phyloP scores from a whole-genome alignment of 2,113 vertebrate genomes.

The Plestiodon gilberti region DNA sequence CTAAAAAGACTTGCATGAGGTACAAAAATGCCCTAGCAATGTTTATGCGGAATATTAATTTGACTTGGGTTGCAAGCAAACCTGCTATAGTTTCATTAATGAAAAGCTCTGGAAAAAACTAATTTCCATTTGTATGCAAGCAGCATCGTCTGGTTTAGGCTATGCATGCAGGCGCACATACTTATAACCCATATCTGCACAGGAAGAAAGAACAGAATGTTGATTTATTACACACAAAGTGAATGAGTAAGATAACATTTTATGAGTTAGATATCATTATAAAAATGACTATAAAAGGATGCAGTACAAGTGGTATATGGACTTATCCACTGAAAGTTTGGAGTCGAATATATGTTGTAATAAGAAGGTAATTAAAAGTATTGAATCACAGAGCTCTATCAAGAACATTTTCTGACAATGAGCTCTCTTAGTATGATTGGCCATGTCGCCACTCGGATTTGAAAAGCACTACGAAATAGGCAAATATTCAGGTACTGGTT shows the following conservation, averaged over 20 bases:
- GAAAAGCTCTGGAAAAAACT: slow-evolving; percentile 72
- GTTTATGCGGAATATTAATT: slow-evolving; percentile 74
- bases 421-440: slow-evolving; percentile 45
- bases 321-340: slow-evolving; percentile 73
- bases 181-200: slow-evolving; percentile 61
- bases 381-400: slow-evolving; percentile 67
- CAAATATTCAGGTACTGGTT: slow-evolving; percentile 34
- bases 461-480: slow-evolving; percentile 44
- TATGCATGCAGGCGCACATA: slow-evolving; percentile 62
- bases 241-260: slow-evolving; percentile 82
- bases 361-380: slow-evolving; percentile 81
- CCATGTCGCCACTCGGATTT: slow-evolving; percentile 26
- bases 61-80: slow-evolving; percentile 65
- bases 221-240: slow-evolving; percentile 81
- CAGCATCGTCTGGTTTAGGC: slow-evolving; percentile 65
- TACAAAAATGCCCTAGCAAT: slow-evolving; percentile 53
- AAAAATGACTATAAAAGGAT: slow-evolving; percentile 77
- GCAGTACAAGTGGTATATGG: slow-evolving; percentile 69
- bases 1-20: slow-evolving; percentile 24
- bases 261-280: slow-evolving; percentile 79
- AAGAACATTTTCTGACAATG: slow-evolving; percentile 62
- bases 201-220: slow-evolving; percentile 67
- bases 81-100: slow-evolving; percentile 71
- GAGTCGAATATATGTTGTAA: slow-evolving; percentile 63
- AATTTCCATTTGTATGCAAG: slow-evolving; percentile 83